A percentile compares a stretch with the other conserved stretches of the same genome.
phyloP scores from a whole-genome alignment of 30 jellyfish, hydroid and myxozoan species.

The Chironex yamaguchii region DNA sequence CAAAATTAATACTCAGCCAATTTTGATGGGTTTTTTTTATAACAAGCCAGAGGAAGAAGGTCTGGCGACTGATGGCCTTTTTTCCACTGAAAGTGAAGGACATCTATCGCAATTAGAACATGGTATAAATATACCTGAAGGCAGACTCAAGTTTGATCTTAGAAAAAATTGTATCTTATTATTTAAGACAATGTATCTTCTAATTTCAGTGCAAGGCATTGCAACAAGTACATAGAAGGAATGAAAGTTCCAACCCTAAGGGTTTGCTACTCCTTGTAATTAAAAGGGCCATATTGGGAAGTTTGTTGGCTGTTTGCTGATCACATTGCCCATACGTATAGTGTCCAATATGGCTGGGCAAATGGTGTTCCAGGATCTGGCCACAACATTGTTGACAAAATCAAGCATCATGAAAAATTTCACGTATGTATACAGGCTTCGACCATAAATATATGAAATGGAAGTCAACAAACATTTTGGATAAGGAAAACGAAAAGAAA shows the following conservation, averaged over 20 bases:
- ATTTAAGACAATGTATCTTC: not conserved
- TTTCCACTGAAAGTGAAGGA: no score
- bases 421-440: slow-evolving; percentile 2
- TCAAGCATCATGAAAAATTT: not conserved
- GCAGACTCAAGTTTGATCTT: no score
- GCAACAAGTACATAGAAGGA: not conserved
- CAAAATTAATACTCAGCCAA: no score
- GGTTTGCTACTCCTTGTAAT: slow-evolving; percentile 20
- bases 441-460: no score
- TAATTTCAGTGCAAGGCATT: slow-evolving; percentile 10
- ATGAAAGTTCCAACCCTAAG: slow-evolving; percentile 21
- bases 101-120: no score
- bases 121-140: no score
- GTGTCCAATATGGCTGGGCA: slow-evolving; percentile 3
- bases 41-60: no score
- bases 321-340: not conserved
- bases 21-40: no score
- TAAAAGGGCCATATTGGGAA: slow-evolving; percentile 32
- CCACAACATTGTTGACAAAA: not conserved
- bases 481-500: slow-evolving; percentile 1
- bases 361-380: slow-evolving; percentile 2
- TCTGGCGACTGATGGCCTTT: no score
- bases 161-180: not conserved
- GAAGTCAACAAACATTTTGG: not conserved
- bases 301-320: slow-evolving; percentile 61